Base-by-base conservation (phyloP, 2,113 vertebrate genomes). In the Trinectes maculatus region DNA sequence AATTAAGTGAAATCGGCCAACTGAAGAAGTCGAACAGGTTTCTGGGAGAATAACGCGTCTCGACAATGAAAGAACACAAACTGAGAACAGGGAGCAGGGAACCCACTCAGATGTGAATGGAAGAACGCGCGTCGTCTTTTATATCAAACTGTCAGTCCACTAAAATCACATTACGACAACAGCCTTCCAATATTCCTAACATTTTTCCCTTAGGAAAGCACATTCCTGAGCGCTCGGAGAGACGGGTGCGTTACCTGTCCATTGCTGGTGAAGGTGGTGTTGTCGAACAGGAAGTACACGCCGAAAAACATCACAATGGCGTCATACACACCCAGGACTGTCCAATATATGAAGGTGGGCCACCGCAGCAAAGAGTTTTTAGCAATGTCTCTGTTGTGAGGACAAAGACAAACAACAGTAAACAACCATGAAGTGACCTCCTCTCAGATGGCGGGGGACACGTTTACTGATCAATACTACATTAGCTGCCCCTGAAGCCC, bases 261-360 rank as follows among this genome's bases (percentile, higher is more conserved):
- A 0, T 96, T 97, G 92, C 95, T 97, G 92, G 95, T 96, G 91
- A 98, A 94, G 42, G 94, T 87, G 46, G 95, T 96, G 89, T 96
- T 96, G 81, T 98, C 95, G 82, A 97, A 97, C 87, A 99, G 90
- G 91, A 98, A 96, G 89, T 97, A 99, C 90, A 94, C 94, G 84
- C 98, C 96, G 72, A 99, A 99, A 92, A 98, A 99, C 93, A 99
- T 98, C 47, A 98, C 95, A 24, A 96, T 56, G 6, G 98, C 96
- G 2, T 98, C 94, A 48, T 98, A 99, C 1, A 96, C 88, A 2
- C 98, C 97, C 54, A 99, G 89, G 80, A 95, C 80, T 3, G 97
- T 98, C 98, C 98, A 98, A 74, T 99, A 99, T 61, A 96, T 87
- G 87, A 99, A 99, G 33, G 83, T 92, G 29, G 91, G 93, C 97